A percentile compares a stretch with the other conserved stretches of the same genome.
These are phyloP conservation scores for Macaria liturata DNA, from an alignment of 2,888 invertebrate species.

Conservation along the genomic window DNA sequence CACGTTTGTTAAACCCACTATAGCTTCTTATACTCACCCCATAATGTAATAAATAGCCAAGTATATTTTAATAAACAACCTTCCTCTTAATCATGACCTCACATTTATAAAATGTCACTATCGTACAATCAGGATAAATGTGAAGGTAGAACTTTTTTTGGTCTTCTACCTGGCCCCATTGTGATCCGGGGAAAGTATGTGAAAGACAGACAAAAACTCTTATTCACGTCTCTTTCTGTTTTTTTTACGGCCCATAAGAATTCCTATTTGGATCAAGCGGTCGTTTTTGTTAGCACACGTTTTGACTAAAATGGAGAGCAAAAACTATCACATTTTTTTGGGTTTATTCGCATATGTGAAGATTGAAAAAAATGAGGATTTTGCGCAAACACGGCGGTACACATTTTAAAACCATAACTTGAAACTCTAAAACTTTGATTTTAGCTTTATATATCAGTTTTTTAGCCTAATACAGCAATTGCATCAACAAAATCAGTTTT, in stretches of 20 bases:
- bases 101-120: constrained; percentile 71
- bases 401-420: not conserved
- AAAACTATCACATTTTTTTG: constrained; percentile 58
- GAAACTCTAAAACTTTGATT: no score
- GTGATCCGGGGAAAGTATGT: constrained; percentile 74
- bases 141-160: constrained; percentile 53
- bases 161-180: constrained; percentile 71
- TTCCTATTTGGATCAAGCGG: constrained; percentile 68
- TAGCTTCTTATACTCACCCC: not conserved
- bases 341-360: constrained; percentile 64
- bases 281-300: constrained; percentile 67
- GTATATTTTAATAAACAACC: constrained; percentile 15
- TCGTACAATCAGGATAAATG: constrained; percentile 59
- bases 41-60: constrained; percentile 26
- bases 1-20: no score
- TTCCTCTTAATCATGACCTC: constrained; percentile 55
- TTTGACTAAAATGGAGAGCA: constrained; percentile 42
- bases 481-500: no score
- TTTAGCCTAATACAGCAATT: no score
- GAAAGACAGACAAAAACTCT: constrained; percentile 70
- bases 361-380: constrained; percentile 33
- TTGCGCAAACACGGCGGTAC: not conserved
- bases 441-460: no score
- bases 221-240: constrained; percentile 63
- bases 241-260: constrained; percentile 63